These are phyloP conservation scores for Eolophus roseicapilla DNA, from an alignment of 2,113 vertebrate genomes.

Conservation along the genomic window DNA sequence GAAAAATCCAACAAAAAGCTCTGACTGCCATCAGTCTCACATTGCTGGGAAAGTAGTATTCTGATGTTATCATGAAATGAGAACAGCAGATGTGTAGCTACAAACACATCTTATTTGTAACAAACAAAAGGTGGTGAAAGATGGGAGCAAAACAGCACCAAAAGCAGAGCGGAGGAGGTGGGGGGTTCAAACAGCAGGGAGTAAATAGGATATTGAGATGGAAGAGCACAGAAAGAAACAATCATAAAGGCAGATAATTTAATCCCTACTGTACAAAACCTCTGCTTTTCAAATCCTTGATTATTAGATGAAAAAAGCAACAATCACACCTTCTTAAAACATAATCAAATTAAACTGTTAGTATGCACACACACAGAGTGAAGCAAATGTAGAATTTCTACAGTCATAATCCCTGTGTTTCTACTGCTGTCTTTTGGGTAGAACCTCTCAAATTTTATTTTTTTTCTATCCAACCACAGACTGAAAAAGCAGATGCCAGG, in stretches of 20 bases:
- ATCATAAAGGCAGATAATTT: background rate
- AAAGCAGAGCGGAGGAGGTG: background rate
- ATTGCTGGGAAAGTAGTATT: constrained; percentile 23
- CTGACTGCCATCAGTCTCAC: background rate
- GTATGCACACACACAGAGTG: background rate
- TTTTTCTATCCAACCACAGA: background rate
- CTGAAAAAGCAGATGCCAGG: background rate
- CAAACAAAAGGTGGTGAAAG: background rate
- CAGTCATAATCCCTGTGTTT: background rate
- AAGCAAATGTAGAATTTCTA: background rate
- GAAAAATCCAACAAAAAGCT: background rate
- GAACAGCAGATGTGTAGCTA: background rate
- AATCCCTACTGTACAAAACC: background rate
- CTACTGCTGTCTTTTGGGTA: background rate
- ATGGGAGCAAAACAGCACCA: background rate
- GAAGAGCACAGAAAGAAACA: background rate
- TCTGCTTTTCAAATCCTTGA: background rate
- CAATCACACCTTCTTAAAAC: background rate
- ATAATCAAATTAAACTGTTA: background rate
- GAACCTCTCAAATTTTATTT: background rate
- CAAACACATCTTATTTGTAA: background rate
- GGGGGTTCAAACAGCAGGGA: background rate
- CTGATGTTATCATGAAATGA: constrained; percentile 6
- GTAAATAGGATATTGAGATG: background rate
- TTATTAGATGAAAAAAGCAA: background rate